These are phyloP conservation scores for Drosophila athabasca DNA, from an alignment of 1,140 invertebrate genomes.

Conservation along the genomic window DNA sequence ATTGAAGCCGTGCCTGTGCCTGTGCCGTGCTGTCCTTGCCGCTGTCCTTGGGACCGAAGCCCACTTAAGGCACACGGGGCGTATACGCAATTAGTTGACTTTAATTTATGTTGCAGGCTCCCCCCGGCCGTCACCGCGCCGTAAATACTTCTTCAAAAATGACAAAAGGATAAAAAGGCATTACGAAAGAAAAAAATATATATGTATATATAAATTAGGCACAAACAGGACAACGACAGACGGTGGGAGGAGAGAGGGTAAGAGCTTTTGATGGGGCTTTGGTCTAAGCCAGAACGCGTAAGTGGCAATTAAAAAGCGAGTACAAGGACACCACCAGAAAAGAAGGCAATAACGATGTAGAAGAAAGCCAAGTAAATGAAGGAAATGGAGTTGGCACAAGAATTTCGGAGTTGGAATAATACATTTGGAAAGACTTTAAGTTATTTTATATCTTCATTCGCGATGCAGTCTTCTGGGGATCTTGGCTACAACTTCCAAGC, in stretches of 20 bases:
- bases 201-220: slow-evolving; percentile 60
- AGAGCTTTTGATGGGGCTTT: slow-evolving; percentile 36
- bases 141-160: slow-evolving; percentile 29
- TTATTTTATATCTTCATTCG: too few species aligned
- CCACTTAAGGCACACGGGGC: slow-evolving; percentile 71
- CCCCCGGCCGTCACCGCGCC: neutral
- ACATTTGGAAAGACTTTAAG: too few species aligned
- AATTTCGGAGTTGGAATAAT: too few species aligned
- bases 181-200: slow-evolving; percentile 32
- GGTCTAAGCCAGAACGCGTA: slow-evolving; percentile 60
- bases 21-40: slow-evolving; percentile 18
- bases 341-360: neutral
- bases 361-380: slow-evolving; percentile 50
- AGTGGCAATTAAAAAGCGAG: slow-evolving; percentile 77
- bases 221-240: neutral
- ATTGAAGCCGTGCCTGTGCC: slow-evolving; percentile 15
- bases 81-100: slow-evolving; percentile 79
- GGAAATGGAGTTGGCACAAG: too few species aligned
- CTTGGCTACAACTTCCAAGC: too few species aligned
- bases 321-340: slow-evolving; percentile 17
- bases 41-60: slow-evolving; percentile 49
- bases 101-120: slow-evolving; percentile 44
- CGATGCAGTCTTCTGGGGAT: too few species aligned
- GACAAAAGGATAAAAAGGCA: slow-evolving; percentile 76
- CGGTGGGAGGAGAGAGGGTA: neutral